Evolutionary conservation across 2,797 vertebrate genomes (phyloP).

Genomic region (Cirrhinus mrigala): DNA sequence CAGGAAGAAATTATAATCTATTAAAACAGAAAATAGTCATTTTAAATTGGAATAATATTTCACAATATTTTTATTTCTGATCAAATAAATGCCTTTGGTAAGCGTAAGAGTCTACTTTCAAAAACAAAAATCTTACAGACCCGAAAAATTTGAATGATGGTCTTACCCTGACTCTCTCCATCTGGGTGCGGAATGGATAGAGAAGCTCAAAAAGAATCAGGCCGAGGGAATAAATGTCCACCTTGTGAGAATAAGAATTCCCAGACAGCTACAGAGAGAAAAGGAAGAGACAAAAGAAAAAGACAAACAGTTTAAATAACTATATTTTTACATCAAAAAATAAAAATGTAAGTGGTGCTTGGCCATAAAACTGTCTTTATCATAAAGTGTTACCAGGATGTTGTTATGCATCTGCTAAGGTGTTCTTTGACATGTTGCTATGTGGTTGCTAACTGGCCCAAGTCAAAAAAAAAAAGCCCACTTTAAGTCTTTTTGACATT

Average conservation of each 20-base stretch:
- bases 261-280: conserved; percentile 88
- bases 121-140: not conserved
- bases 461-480: not conserved
- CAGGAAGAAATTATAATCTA: not conserved
- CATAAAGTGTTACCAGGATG: not conserved
- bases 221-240: conserved; percentile 98
- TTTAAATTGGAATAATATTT: not conserved
- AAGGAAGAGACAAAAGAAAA: not conserved
- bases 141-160: not conserved
- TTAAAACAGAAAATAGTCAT: not conserved
- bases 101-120: not conserved
- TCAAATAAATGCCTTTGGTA: not conserved
- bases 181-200: conserved; percentile 95
- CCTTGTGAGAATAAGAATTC: conserved; percentile 97
- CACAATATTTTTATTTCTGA: not conserved
- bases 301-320: not conserved
- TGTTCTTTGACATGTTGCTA: not conserved
- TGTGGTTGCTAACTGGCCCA: not conserved
- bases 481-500: not conserved
- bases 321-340: not conserved
- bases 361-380: not conserved
- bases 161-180: conserved; percentile 95
- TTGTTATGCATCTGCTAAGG: not conserved
- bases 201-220: conserved; percentile 97
- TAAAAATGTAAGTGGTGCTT: not conserved